Base-by-base conservation (phyloP, 2,888 invertebrate species). In the Andricus quercusramuli region DNA sequence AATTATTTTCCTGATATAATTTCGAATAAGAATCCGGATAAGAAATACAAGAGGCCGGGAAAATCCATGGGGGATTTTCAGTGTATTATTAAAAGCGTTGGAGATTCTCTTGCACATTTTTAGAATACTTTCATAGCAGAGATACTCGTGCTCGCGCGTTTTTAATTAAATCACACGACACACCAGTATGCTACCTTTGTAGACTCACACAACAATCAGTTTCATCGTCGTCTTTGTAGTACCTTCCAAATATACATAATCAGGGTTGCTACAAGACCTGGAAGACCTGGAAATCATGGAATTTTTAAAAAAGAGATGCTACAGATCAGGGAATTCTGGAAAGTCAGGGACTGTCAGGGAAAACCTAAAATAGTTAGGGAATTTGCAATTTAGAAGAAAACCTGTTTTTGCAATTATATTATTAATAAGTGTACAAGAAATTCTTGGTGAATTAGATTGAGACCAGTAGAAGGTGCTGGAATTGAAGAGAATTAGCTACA, bases 101-200 rank as follows among this genome's bases (percentile, higher is more conserved):
- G 78, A 62, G 76, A 78, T 78, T 79, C 79, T 81, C 66, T 79
- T 62, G 77, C 82, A 82, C 84, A 84, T 84, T 84, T 84, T 83
- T 80, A 81, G 79, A 80, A 84, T 84, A 78, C 80, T 82, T 82
- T 81, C 82, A 81, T 84, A 77, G 77, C 80, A 56, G 56, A 56
- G 20, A 56, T 56, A 56, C 56, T 56, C n/a, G 56, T 56, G 82
- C 79, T 81, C 79, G 84, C 81, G 80, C 81, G 81, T 82, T 78
- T 84, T 84, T 84, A 84, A 84, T 84, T 84, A 84, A 84, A 84
- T 56, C 56, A 56, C 56, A 56, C 56, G 56, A n/a, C 56, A 56
- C 8, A 9, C 9, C 9, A 4, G 56, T 56, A 47, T 47, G 20
- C 51, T n/a, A 8, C 56, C n/a, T n/a, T 56, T 9, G 20, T 56